Evolutionary conservation across 2,113 vertebrate species (phyloP).

Genomic region (Mesitornis unicolor): DNA sequence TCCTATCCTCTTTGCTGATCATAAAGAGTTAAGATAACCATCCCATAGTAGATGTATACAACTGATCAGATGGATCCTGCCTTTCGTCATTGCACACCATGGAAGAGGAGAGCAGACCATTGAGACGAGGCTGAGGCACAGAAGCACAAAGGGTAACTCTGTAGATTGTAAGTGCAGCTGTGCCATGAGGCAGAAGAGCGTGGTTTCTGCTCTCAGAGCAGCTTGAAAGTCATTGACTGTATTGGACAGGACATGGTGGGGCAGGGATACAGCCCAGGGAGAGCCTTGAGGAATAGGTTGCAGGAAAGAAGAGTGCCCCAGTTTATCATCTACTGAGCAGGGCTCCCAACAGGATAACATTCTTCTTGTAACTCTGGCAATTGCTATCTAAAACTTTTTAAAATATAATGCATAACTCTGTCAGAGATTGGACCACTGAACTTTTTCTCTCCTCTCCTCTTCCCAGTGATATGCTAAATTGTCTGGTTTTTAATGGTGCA

Average conservation of each 20-base stretch:
- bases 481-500: not conserved
- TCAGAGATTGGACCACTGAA: not conserved
- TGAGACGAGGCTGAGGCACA: too few species aligned
- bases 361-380: not conserved
- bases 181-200: not conserved
- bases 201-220: not conserved
- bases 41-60: not conserved
- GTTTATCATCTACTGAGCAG: not conserved
- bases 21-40: not conserved
- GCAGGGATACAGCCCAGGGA: not conserved
- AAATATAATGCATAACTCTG: not conserved
- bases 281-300: not conserved
- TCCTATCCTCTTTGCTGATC: not conserved
- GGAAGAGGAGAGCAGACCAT: not conserved
- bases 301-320: not conserved
- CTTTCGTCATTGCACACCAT: rapidly evolving
- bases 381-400: not conserved
- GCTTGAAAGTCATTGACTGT: not conserved
- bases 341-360: not conserved
- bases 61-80: not conserved
- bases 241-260: rapidly evolving
- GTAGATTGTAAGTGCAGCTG: not conserved
- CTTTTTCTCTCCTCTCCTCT: not conserved
- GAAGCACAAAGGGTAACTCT: not conserved
- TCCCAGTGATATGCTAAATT: not conserved